Conservation (phyloP, 2,797 vertebrate species). For the Falco berigora region DNA sequence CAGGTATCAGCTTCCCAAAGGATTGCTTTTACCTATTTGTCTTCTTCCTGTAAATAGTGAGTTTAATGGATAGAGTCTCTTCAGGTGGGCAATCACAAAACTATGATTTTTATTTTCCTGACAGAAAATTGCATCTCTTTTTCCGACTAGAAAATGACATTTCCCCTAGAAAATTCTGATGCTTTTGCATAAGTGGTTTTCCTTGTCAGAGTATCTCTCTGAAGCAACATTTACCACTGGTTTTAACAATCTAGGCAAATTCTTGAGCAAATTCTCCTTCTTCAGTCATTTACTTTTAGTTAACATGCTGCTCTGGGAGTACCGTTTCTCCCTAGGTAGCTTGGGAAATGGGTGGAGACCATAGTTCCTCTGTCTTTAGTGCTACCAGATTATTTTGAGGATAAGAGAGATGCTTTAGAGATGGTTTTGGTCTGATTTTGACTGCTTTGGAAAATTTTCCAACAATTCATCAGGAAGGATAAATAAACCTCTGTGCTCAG, state of each 20-base stretch:
- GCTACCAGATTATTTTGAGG: background rate
- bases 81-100: background rate
- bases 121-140: background rate
- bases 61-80: background rate
- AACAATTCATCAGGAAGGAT: background rate
- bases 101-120: background rate
- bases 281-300: background rate
- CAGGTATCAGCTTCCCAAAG: background rate
- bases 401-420: background rate
- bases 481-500: background rate
- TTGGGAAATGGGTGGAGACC: background rate
- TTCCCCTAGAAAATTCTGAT: conserved; percentile 3
- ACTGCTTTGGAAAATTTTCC: background rate
- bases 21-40: background rate
- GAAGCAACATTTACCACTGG: background rate
- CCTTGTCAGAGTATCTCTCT: background rate
- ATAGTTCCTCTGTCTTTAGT: background rate
- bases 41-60: background rate
- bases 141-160: background rate
- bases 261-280: background rate
- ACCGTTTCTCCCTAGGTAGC: background rate
- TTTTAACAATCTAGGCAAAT: background rate
- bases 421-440: background rate
- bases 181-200: background rate
- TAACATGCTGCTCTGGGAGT: background rate